phyloP scores from a whole-genome alignment of 2,888 invertebrate species.

The Luperina testacea region DNA sequence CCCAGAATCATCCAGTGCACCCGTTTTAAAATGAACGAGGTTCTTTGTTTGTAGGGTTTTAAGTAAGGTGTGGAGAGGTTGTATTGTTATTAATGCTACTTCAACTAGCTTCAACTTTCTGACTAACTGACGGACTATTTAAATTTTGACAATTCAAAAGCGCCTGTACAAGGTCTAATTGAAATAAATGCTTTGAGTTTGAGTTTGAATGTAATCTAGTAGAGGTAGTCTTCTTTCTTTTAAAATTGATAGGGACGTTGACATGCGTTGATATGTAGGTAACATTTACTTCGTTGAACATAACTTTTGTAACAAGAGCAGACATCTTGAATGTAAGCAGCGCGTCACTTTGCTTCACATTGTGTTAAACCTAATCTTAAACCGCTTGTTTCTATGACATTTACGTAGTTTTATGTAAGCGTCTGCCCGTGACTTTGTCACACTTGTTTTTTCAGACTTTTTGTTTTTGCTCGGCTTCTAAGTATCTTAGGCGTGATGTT shows the following conservation, averaged over 20 bases:
- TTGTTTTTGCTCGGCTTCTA: too few relatives aligned
- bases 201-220: too few relatives aligned
- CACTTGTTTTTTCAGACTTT: too few relatives aligned
- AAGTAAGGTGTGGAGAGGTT: slow-evolving; percentile 9
- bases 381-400: not conserved
- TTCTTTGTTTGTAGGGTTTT: slow-evolving; percentile 36
- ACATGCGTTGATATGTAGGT: not conserved
- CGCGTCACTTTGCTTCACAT: too few relatives aligned
- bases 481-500: too few relatives aligned
- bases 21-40: slow-evolving; percentile 65
- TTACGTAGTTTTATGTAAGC: not conserved
- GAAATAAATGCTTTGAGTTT: too few relatives aligned
- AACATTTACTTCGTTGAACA: not conserved
- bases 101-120: too few relatives aligned
- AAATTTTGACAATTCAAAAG: too few relatives aligned
- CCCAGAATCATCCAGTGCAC: slow-evolving; percentile 69
- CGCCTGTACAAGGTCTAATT: too few relatives aligned
- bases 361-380: not conserved
- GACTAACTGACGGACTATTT: too few relatives aligned
- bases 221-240: not conserved
- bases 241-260: not conserved
- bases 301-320: not conserved
- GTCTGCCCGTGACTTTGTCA: too few relatives aligned
- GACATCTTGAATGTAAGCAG: not conserved
- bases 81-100: not conserved